Evolutionary conservation across 2,113 vertebrate species (phyloP).

Genomic region (Sinosuthora webbiana): DNA sequence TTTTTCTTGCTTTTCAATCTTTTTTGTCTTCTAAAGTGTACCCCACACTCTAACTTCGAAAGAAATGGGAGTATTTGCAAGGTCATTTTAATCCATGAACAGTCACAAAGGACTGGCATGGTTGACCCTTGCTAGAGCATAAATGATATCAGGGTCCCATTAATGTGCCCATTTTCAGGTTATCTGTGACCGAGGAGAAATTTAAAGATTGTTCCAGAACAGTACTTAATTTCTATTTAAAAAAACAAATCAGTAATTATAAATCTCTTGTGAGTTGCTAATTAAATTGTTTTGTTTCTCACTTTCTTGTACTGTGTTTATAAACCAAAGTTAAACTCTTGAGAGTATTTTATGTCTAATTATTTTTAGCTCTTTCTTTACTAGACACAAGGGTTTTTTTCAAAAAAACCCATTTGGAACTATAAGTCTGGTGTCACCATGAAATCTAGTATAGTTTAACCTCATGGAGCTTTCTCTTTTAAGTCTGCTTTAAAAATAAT

Average conservation of each 20-base stretch:
- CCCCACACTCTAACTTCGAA: not conserved
- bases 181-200: not conserved
- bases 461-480: not conserved
- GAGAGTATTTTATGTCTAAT: constrained; percentile 3
- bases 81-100: not conserved
- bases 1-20: not conserved
- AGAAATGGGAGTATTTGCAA: not conserved
- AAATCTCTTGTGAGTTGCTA: constrained; percentile 15
- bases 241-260: not conserved
- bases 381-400: not conserved
- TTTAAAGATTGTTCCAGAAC: not conserved
- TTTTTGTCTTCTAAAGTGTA: not conserved
- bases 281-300: not conserved
- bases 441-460: not conserved
- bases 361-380: constrained; percentile 18
- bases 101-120: not conserved
- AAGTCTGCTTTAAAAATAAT: not conserved
- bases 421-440: not conserved
- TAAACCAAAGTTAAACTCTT: constrained; percentile 25
- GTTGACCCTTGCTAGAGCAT: not conserved
- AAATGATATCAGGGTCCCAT: not conserved
- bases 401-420: not conserved
- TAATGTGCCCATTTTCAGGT: not conserved
- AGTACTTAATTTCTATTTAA: not conserved
- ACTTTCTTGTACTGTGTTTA: constrained; percentile 9